Conservation (phyloP, 2,888 invertebrate genomes). For the Blomia tropicalis region DNA sequence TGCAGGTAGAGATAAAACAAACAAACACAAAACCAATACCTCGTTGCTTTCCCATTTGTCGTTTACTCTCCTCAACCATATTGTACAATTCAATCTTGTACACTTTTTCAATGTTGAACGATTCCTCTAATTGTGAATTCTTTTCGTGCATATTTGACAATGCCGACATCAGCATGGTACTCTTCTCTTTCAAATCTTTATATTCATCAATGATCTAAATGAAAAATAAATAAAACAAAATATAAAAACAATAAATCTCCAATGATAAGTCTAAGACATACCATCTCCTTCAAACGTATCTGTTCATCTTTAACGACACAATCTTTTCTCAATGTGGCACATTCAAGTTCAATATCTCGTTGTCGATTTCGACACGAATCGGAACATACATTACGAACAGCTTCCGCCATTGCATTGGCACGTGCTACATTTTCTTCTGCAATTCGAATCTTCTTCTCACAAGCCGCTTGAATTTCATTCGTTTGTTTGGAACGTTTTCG, state of each 20-base stretch:
- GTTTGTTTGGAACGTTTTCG: slow-evolving; percentile 53
- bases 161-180: slow-evolving; percentile 61
- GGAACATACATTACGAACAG: slow-evolving; percentile 40
- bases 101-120: slow-evolving; percentile 85
- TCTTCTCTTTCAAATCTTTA: slow-evolving; percentile 48
- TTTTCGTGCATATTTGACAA: slow-evolving; percentile 71
- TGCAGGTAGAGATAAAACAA: background rate
- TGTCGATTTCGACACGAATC: slow-evolving; percentile 48
- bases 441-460: slow-evolving; percentile 55
- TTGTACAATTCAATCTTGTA: slow-evolving; percentile 95
- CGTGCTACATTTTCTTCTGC: slow-evolving; percentile 42
- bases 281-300: slow-evolving; percentile 43
- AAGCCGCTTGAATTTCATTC: slow-evolving; percentile 53
- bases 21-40: slow-evolving; percentile 41
- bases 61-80: slow-evolving; percentile 83
- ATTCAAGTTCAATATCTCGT: slow-evolving; percentile 48
- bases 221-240: background rate
- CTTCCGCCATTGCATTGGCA: slow-evolving; percentile 34
- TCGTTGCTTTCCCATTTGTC: slow-evolving; percentile 69
- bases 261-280: slow-evolving; percentile 34
- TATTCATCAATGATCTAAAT: slow-evolving; percentile 37
- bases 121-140: slow-evolving; percentile 75
- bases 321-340: slow-evolving; percentile 48
- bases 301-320: slow-evolving; percentile 51
- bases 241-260: background rate